Percentiles rank a stretch among this genome's conserved stretches.
These are phyloP conservation scores for Drosophila burlai DNA, from an alignment of 1,140 invertebrate species.

Conservation along the genomic window DNA sequence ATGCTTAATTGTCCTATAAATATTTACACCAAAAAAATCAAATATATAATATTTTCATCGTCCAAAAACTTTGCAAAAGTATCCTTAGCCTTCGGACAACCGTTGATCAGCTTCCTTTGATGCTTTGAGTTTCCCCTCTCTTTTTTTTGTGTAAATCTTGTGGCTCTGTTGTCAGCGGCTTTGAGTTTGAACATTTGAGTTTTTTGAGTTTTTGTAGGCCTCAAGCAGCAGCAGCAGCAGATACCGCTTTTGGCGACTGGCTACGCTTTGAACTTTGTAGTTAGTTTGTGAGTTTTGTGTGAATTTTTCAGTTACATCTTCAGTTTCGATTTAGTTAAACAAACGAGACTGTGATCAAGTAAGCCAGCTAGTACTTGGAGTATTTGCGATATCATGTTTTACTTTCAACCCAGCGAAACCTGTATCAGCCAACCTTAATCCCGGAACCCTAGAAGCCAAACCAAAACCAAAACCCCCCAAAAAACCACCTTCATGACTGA, in stretches of 20 bases:
- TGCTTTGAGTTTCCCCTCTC: constrained; percentile 16
- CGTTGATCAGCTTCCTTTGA: constrained; percentile 31
- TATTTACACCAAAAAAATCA: background rate
- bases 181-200: constrained; percentile 4
- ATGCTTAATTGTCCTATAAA: too few relatives aligned
- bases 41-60: background rate
- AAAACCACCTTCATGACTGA: constrained; percentile 74
- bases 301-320: constrained; percentile 33
- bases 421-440: constrained; percentile 11
- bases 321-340: constrained; percentile 5
- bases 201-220: constrained; percentile 59
- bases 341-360: constrained; percentile 44
- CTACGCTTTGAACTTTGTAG: constrained; percentile 53
- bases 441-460: background rate
- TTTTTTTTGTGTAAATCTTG: constrained; percentile 42
- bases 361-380: constrained; percentile 57
- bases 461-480: constrained; percentile 6
- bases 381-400: constrained; percentile 71
- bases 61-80: constrained; percentile 22
- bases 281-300: constrained; percentile 33
- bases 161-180: constrained; percentile 41
- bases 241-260: constrained; percentile 40
- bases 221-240: constrained; percentile 7
- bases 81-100: constrained; percentile 15
- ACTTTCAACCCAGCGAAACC: constrained; percentile 52